phyloP scores from a whole-genome alignment of 2,797 vertebrate species.

The Myotis pilosus region DNA sequence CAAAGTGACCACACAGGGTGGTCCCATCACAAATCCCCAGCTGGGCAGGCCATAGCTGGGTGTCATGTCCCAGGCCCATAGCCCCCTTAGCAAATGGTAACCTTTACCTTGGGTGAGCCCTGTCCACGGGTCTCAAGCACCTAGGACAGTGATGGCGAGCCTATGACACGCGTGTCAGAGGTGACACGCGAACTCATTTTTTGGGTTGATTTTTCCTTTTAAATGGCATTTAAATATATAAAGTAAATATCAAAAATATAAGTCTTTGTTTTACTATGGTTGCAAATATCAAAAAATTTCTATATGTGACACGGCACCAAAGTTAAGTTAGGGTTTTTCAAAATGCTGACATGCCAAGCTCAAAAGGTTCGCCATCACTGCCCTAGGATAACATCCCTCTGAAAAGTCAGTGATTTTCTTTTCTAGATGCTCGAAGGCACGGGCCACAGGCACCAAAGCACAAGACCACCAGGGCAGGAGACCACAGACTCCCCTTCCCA shows the following conservation, averaged over 20 bases:
- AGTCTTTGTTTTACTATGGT: too few species aligned
- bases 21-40: neutral
- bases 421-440: neutral
- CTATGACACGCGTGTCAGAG: too few species aligned
- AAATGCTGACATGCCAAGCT: too few species aligned
- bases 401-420: neutral
- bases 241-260: too few species aligned
- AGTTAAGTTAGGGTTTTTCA: too few species aligned
- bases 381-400: neutral
- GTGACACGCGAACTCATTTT: too few species aligned
- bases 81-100: neutral
- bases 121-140: neutral
- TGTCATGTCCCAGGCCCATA: neutral
- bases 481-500: neutral
- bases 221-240: too few species aligned
- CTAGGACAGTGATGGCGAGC: neutral
- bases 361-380: too few species aligned
- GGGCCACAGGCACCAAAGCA: neutral
- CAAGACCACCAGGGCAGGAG: neutral
- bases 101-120: neutral
- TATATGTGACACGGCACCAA: too few species aligned
- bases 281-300: too few species aligned
- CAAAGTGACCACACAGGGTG: neutral
- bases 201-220: too few species aligned
- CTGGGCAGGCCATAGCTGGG: neutral